Percentiles rank a stretch among this genome's conserved stretches.
phyloP scores from a whole-genome alignment of 2,888 invertebrate species.

The Brachyopa scutellaris region DNA sequence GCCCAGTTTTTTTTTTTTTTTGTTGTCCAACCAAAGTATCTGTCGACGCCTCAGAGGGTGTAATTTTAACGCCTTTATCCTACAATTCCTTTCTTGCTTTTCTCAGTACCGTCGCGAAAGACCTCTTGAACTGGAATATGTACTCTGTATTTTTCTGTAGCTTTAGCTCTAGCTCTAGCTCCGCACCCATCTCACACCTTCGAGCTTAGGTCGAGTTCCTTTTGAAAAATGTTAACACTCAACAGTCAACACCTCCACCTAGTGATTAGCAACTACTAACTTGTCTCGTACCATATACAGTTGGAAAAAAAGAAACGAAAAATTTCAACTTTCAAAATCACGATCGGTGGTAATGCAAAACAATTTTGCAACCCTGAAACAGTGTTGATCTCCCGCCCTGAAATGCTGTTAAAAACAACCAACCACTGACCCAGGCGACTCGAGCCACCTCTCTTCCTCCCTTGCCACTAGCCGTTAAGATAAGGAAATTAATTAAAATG shows the following conservation, averaged over 20 bases:
- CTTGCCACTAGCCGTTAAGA: slow-evolving; percentile 27
- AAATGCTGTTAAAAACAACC: slow-evolving; percentile 51
- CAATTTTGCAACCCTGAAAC: slow-evolving; percentile 65
- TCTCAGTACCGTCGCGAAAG: no score
- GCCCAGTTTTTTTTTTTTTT: no score
- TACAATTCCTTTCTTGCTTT: no score
- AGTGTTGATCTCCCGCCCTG: slow-evolving; percentile 61
- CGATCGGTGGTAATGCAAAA: slow-evolving; percentile 45
- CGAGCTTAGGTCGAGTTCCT: no score
- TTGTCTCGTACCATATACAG: not conserved
- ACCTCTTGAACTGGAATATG: no score
- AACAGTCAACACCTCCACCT: slow-evolving; percentile 18
- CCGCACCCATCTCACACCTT: slow-evolving; percentile 42
- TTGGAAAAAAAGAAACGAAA: not conserved
- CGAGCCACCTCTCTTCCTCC: no score
- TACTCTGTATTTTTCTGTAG: no score
- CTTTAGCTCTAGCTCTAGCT: no score
- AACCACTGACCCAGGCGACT: slow-evolving; percentile 48
- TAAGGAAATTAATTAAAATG: slow-evolving; percentile 71
- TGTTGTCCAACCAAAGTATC: no score
- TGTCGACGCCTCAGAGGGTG: no score
- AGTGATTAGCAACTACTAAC: slow-evolving; percentile 32
- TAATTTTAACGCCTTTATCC: no score
- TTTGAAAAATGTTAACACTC: slow-evolving; percentile 50
- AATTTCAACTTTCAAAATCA: slow-evolving; percentile 70